phyloP scores from a whole-genome alignment of 2,888 invertebrate species.

The Diarsia brunnea region DNA sequence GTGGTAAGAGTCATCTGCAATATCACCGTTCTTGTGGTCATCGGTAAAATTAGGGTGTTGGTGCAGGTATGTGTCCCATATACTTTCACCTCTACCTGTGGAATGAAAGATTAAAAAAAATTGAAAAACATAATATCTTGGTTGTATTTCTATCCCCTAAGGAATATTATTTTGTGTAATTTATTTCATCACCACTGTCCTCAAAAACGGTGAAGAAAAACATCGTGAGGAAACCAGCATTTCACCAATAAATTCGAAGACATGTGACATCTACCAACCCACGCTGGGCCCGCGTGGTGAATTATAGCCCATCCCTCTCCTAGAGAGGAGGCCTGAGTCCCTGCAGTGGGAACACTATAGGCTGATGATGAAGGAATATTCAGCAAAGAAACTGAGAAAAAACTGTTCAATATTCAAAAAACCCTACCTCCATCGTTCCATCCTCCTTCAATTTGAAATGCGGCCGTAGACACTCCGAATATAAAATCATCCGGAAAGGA shows the following conservation, averaged over 20 bases:
- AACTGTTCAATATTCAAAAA: not conserved
- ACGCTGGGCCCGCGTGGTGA: no score
- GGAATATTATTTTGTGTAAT: no score
- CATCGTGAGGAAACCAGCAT: no score
- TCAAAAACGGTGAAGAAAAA: no score
- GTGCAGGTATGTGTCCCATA: conserved; percentile 91
- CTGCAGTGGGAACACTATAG: no score
- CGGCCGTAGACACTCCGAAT: conserved; percentile 91
- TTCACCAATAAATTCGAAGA: no score
- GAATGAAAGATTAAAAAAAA: not conserved
- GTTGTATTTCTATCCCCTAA: no score
- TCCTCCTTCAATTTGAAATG: conserved; percentile 92
- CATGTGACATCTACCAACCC: no score
- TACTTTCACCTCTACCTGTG: conserved; percentile 92
- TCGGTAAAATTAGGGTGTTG: conserved; percentile 87
- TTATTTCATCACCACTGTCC: no score
- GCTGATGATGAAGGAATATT: not conserved
- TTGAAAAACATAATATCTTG: not conserved
- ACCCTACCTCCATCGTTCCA: conserved; percentile 87
- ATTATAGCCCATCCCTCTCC: no score
- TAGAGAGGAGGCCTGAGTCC: no score
- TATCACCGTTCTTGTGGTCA: conserved; percentile 91
- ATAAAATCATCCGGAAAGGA: conserved; percentile 90
- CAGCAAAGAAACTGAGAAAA: not conserved
- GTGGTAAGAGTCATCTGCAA: conserved; percentile 93